Percentiles rank a stretch among this genome's conserved stretches.
Evolutionary conservation across 2,113 vertebrate genomes (phyloP).

Genomic region (Anoura caudifer): DNA sequence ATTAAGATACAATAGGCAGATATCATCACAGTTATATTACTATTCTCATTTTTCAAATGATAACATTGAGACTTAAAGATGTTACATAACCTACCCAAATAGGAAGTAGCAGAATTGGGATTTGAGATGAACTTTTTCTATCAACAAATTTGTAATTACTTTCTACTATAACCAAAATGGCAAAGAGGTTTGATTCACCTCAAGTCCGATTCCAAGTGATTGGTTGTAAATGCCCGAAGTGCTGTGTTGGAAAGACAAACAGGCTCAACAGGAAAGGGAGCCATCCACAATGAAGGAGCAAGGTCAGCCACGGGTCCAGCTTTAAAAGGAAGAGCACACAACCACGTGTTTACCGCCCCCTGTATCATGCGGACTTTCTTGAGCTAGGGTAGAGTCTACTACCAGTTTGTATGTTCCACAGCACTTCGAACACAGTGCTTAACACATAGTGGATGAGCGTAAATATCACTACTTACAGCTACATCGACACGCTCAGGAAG

Average conservation of each 20-base stretch:
- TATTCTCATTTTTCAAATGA: background rate
- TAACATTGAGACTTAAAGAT: background rate
- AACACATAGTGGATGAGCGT: background rate
- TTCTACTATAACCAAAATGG: background rate
- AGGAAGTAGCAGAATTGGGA: background rate
- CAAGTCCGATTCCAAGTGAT: background rate
- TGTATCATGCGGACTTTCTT: background rate
- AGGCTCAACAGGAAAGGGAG: background rate
- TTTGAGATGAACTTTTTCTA: background rate
- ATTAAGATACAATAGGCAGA: background rate
- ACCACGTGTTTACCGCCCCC: background rate
- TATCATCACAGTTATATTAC: background rate
- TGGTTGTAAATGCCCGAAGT: too few species aligned
- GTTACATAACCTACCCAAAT: background rate
- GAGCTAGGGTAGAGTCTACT: background rate
- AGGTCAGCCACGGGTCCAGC: background rate
- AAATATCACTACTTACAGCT: background rate
- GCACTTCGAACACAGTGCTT: background rate
- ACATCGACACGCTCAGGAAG: background rate
- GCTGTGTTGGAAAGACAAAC: background rate
- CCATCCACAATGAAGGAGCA: rapidly evolving
- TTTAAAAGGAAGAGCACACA: background rate
- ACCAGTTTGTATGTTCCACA: background rate
- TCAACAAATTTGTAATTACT: background rate
- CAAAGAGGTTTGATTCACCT: background rate